Conservation (phyloP, 1,140 invertebrate genomes). For the Lamellibrachia luymesi region DNA sequence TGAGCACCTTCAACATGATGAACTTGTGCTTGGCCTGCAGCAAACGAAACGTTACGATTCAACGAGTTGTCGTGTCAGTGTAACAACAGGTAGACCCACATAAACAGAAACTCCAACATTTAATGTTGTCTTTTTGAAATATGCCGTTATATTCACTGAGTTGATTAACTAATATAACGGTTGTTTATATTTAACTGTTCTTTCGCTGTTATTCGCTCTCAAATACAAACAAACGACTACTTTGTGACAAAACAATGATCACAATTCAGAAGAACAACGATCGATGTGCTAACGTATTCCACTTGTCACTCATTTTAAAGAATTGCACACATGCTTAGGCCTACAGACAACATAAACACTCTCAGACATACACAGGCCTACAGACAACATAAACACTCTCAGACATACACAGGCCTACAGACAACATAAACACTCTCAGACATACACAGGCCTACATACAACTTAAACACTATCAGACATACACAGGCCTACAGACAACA, state of each 20-base stretch:
- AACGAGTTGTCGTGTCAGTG: background rate
- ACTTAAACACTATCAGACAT: no score
- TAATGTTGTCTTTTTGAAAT: background rate
- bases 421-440: no score
- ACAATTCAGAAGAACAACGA: background rate
- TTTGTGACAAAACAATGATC: background rate
- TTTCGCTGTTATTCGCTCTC: background rate
- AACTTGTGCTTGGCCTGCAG: constrained; percentile 54
- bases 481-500: no score
- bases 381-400: no score
- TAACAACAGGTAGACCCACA: background rate
- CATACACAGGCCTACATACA: no score
- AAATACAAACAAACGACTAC: background rate
- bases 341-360: no score
- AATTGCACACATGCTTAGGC: no score
- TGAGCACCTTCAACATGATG: constrained; percentile 54
- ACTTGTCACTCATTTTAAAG: background rate
- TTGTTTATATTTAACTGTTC: no score
- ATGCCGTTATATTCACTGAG: no score
- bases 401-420: no score
- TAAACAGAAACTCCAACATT: constrained; percentile 15
- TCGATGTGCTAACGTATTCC: background rate
- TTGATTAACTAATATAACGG: no score
- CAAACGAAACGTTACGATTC: background rate
- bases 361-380: no score